phyloP scores from a whole-genome alignment of 2,888 invertebrate genomes.

The Tetropium fuscum region DNA sequence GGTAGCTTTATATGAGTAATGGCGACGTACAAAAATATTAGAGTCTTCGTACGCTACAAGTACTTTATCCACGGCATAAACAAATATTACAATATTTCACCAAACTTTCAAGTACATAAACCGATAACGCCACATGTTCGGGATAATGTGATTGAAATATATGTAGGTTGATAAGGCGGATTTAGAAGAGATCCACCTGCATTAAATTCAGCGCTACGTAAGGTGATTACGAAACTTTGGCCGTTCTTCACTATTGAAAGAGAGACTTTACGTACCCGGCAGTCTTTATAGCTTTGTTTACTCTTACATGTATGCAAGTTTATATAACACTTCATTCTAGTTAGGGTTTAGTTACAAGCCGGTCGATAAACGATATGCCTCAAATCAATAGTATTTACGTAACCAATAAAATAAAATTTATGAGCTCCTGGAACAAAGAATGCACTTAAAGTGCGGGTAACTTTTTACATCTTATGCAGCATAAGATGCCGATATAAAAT shows the following conservation, averaged over 20 bases:
- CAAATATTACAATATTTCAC: constrained; percentile 18
- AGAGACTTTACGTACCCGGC: constrained; percentile 51
- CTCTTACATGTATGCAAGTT: constrained; percentile 59
- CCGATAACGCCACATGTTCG: constrained; percentile 20
- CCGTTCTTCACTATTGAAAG: constrained; percentile 60
- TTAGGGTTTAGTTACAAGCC: constrained; percentile 33
- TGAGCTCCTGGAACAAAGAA: constrained; percentile 14
- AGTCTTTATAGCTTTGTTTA: constrained; percentile 66
- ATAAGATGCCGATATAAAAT: constrained; percentile 4
- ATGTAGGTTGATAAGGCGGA: constrained; percentile 50
- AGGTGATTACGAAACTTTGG: constrained; percentile 63
- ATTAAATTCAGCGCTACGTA: constrained; percentile 55
- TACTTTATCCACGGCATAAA: background rate
- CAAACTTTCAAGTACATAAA: constrained; percentile 17
- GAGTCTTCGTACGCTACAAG: too few species aligned
- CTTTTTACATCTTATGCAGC: background rate
- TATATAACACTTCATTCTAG: constrained; percentile 57
- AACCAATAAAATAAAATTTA: constrained; percentile 23
- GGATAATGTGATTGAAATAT: constrained; percentile 45
- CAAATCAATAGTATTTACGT: constrained; percentile 38
- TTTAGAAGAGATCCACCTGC: constrained; percentile 55
- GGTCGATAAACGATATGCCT: constrained; percentile 37
- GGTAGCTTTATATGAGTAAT: too few species aligned
- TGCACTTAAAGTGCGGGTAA: background rate
- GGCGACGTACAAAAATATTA: too few species aligned